Conservation (phyloP, 2,888 invertebrate genomes). For the Sclerodermus sp. region DNA sequence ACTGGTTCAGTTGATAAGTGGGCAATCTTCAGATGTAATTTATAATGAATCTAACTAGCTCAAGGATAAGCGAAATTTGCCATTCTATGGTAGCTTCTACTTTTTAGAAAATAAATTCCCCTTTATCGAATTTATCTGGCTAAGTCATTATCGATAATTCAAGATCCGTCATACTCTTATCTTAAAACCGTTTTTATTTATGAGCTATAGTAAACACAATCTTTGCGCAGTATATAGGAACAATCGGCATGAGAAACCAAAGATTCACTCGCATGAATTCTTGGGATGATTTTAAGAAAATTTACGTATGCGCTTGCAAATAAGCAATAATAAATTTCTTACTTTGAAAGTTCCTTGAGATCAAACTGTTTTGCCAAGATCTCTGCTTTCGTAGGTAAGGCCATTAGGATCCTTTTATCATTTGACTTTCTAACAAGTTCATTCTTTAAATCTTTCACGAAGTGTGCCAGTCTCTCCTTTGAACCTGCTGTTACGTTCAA, state of each 20-base stretch:
- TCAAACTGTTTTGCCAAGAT: slow-evolving; percentile 73
- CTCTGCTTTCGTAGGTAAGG: slow-evolving; percentile 68
- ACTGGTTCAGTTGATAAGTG: slow-evolving; percentile 28
- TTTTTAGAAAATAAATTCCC: no score
- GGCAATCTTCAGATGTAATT: slow-evolving; percentile 18
- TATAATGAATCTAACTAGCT: slow-evolving; percentile 24
- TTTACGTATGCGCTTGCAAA: no score
- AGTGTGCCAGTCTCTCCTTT: slow-evolving; percentile 60
- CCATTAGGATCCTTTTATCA: slow-evolving; percentile 62
- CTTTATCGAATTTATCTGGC: no score
- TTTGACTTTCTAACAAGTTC: slow-evolving; percentile 57
- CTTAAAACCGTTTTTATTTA: no score
- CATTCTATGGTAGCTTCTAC: no score
- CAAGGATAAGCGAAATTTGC: slow-evolving; percentile 32
- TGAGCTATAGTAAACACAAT: no score
- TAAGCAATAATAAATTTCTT: slow-evolving; percentile 24
- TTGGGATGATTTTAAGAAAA: no score
- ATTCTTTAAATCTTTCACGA: slow-evolving; percentile 55
- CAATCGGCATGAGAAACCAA: no score
- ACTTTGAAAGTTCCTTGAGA: slow-evolving; percentile 67
- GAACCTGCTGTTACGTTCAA: slow-evolving; percentile 62
- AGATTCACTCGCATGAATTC: no score
- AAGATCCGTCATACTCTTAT: no score
- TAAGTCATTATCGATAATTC: no score
- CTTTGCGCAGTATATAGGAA: no score